A percentile compares a stretch with the other conserved stretches of the same genome.
These are phyloP conservation scores for Anthopleura sola DNA, from an alignment of 64 coral and sea anemone genomes.

Conservation along the genomic window DNA sequence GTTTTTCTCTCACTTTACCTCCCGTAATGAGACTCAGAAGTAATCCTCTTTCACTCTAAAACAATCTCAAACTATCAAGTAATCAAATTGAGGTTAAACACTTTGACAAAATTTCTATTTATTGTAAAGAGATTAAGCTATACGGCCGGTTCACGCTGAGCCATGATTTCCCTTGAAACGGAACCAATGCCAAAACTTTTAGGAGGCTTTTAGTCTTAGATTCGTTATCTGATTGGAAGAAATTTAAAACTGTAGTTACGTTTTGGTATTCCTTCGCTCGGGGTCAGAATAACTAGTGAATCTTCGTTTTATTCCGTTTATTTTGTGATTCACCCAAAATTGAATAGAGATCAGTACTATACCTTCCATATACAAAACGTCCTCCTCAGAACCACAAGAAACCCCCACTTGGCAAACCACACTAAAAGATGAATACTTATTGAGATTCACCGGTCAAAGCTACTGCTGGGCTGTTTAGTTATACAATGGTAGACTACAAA, in stretches of 20 bases:
- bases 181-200: background rate
- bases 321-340: no score
- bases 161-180: background rate
- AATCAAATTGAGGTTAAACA: slow-evolving; percentile 1
- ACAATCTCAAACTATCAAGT: background rate
- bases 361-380: no score
- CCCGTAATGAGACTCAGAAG: background rate
- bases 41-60: background rate
- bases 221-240: background rate
- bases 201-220: background rate
- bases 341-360: no score
- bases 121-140: background rate
- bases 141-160: background rate
- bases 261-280: background rate
- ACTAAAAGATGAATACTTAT: background rate
- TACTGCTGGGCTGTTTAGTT: background rate
- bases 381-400: background rate
- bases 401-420: background rate
- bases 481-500: background rate
- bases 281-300: no score
- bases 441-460: background rate
- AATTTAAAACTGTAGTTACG: background rate
- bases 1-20: background rate
- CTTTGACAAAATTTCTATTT: background rate
- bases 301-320: no score